These are phyloP conservation scores for Tor tambroides DNA, from an alignment of 2,113 vertebrate genomes.

Conservation along the genomic window DNA sequence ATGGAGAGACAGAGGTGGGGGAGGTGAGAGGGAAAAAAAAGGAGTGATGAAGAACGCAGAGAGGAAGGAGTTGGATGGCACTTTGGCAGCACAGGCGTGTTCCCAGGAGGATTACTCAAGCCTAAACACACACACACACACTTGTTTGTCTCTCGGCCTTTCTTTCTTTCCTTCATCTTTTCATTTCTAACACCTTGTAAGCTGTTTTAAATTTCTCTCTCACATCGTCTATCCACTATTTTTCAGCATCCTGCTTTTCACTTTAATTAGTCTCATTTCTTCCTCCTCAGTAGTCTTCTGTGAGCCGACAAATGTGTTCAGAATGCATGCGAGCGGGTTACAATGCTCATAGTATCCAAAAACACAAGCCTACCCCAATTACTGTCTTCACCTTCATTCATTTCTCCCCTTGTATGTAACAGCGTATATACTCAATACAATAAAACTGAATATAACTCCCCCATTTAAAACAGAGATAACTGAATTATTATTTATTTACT, in stretches of 20 bases:
- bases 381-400: background rate
- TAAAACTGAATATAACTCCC: background rate
- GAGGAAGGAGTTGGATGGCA: conserved; percentile 69
- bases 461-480: background rate
- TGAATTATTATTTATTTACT: background rate
- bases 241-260: background rate
- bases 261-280: conserved; percentile 9
- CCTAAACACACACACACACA: conserved; percentile 41
- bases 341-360: background rate
- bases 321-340: background rate
- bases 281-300: background rate
- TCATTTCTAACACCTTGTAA: conserved; percentile 49
- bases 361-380: background rate
- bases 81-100: conserved; percentile 74
- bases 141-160: conserved; percentile 29
- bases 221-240: background rate
- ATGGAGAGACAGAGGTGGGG: conserved; percentile 28
- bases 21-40: conserved; percentile 34
- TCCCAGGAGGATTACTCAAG: conserved; percentile 77
- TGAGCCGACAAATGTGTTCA: background rate
- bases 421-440: background rate
- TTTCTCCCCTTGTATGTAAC: background rate
- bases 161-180: conserved; percentile 27
- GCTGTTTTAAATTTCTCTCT: conserved; percentile 42
- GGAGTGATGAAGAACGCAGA: conserved; percentile 52